Percentiles rank a stretch among this genome's conserved stretches.
These are phyloP conservation scores for Oryzias javanicus DNA, from an alignment of 2,113 vertebrate species.

Conservation along the genomic window DNA sequence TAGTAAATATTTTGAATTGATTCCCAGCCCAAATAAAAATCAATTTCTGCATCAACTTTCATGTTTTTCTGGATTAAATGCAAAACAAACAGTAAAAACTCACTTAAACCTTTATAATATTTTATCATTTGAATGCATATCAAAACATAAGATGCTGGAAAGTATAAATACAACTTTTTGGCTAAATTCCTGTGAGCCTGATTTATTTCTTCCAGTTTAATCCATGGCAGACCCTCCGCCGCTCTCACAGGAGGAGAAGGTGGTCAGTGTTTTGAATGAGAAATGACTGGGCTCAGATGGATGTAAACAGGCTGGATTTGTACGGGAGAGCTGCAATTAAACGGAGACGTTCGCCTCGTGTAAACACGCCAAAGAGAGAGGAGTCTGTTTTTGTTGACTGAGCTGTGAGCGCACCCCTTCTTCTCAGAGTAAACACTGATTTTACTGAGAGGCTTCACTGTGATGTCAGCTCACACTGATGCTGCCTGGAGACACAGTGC, in stretches of 20 bases:
- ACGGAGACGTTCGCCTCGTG: not conserved
- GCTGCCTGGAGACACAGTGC: conserved; percentile 33
- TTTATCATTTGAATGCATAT: too few species aligned
- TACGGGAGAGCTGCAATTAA: not conserved
- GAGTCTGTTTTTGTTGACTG: not conserved
- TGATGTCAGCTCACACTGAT: accelerated
- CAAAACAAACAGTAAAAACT: too few species aligned
- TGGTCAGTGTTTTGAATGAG: not conserved
- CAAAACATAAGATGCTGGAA: too few species aligned
- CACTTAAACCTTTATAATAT: too few species aligned
- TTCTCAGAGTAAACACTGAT: not conserved
- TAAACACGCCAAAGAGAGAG: not conserved
- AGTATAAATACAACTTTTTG: too few species aligned
- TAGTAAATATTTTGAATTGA: too few species aligned
- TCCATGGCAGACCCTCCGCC: too few species aligned
- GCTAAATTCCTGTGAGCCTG: not conserved
- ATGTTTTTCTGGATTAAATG: too few species aligned
- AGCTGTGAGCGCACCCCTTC: not conserved
- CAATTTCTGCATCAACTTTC: too few species aligned
- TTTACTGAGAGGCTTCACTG: not conserved
- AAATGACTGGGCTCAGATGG: not conserved
- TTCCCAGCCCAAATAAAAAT: too few species aligned
- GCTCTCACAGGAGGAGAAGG: not conserved
- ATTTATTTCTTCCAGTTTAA: not conserved
- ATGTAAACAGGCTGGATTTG: not conserved